Conservation (phyloP, 2,113 vertebrate species). For the Coregonus clupeaformis region DNA sequence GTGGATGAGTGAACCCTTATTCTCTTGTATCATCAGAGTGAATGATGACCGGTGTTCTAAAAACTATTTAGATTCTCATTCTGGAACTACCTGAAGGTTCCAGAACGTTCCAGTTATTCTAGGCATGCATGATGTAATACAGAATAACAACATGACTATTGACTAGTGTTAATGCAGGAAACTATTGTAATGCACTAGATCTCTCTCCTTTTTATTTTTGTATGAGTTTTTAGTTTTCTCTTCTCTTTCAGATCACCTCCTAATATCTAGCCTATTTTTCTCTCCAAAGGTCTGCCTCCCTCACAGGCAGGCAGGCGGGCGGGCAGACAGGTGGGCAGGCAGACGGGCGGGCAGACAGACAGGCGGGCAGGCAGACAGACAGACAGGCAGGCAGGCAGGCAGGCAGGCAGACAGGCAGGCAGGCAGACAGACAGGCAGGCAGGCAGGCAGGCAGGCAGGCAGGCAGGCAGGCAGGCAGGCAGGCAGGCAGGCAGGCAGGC, state of each 20-base stretch:
- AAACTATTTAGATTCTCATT: conserved; percentile 78
- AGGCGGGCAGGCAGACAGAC: no score
- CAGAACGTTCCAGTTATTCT: conserved; percentile 84
- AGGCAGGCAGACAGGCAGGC: no score
- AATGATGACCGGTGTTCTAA: conserved; percentile 91
- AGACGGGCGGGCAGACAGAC: no score
- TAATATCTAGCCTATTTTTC: conserved; percentile 71
- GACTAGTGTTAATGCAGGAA: conserved; percentile 88
- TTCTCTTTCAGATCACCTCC: conserved; percentile 65
- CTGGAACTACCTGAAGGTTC: conserved; percentile 73
- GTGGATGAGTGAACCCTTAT: conserved; percentile 86
- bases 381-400: no score
- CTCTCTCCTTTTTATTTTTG: conserved; percentile 32
- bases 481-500: no score
- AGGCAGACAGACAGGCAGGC: no score
- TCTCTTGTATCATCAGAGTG: conserved; percentile 92
- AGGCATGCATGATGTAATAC: conserved; percentile 97
- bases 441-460: no score
- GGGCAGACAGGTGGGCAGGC: no score
- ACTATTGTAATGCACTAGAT: conserved; percentile 92
- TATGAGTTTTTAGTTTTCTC: conserved; percentile 79
- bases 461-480: no score
- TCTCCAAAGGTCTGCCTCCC: conserved; percentile 93
- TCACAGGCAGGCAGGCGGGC: conserved; percentile 93
- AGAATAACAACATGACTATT: conserved; percentile 85